A percentile compares a stretch with the other conserved stretches of the same genome.
phyloP scores from a whole-genome alignment of 2,797 vertebrate genomes.

The Sorex maritimensis region DNA sequence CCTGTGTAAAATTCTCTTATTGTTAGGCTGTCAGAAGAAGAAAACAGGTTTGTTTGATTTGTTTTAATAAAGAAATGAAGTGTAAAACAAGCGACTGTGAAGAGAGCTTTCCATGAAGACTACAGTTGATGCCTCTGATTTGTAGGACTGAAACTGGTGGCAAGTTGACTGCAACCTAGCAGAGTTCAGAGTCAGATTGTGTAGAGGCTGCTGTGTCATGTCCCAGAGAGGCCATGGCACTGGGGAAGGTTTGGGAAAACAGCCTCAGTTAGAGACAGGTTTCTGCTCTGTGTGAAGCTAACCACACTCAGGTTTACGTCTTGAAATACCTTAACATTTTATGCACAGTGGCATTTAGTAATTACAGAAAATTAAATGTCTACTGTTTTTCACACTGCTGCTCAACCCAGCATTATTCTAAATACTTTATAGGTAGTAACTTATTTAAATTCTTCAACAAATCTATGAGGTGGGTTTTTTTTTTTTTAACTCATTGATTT shows the following conservation, averaged over 20 bases:
- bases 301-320: not conserved
- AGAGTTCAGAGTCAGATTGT: not conserved
- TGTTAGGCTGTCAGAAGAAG: not conserved
- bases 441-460: not conserved
- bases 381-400: not conserved
- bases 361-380: not conserved
- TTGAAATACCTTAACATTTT: conserved; percentile 26
- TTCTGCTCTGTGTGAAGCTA: too few species aligned
- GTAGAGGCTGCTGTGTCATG: not conserved
- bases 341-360: not conserved
- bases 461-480: not conserved
- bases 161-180: too few species aligned
- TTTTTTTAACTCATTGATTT: not conserved
- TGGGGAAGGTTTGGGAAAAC: not conserved
- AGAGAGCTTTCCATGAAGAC: not conserved
- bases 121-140: not conserved
- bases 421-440: not conserved
- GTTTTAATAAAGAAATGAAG: not conserved
- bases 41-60: not conserved
- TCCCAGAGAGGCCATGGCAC: not conserved
- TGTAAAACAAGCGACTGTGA: not conserved
- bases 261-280: not conserved
- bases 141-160: not conserved
- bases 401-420: not conserved
- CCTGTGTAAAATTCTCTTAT: not conserved